Evolutionary conservation across 53 echinoderm and acorn worm species (phyloP).

Genomic region (Hippasteria phrygiana): DNA sequence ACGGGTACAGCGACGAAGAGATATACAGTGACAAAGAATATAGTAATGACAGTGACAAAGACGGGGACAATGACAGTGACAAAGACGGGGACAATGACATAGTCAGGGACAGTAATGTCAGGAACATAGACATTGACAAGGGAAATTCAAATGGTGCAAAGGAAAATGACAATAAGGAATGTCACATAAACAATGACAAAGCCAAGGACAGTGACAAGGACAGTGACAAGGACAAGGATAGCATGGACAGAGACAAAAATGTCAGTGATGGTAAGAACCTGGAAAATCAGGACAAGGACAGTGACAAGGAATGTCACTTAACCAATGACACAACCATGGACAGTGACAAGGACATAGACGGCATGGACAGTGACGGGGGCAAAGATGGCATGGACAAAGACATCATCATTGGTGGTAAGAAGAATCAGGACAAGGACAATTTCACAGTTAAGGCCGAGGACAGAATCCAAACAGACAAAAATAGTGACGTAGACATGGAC

Average conservation of each 20-base stretch:
- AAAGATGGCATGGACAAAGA: not conserved
- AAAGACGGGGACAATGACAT: not conserved
- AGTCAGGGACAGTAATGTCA: not conserved
- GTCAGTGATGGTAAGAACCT: not conserved
- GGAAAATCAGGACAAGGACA: not conserved
- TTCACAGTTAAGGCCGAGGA: not conserved
- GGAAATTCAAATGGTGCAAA: no score
- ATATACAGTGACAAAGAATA: not conserved
- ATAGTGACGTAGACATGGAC: not conserved
- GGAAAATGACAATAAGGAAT: no score
- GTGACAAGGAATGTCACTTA: not conserved
- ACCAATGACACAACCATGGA: no score
- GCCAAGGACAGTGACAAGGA: conserved; percentile 30
- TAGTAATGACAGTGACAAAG: not conserved
- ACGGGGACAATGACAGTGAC: not conserved
- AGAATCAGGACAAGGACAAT: not conserved
- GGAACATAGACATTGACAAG: no score
- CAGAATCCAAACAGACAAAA: not conserved
- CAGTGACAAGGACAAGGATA: not conserved
- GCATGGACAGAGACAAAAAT: not conserved
- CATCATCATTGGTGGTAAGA: no score
- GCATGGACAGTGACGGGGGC: not conserved
- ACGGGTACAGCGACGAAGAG: not conserved
- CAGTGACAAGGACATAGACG: not conserved
- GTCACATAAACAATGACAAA: not conserved